Evolutionary conservation across 2,888 invertebrate genomes (phyloP).

Genomic region (Brachyopa scutellaris): DNA sequence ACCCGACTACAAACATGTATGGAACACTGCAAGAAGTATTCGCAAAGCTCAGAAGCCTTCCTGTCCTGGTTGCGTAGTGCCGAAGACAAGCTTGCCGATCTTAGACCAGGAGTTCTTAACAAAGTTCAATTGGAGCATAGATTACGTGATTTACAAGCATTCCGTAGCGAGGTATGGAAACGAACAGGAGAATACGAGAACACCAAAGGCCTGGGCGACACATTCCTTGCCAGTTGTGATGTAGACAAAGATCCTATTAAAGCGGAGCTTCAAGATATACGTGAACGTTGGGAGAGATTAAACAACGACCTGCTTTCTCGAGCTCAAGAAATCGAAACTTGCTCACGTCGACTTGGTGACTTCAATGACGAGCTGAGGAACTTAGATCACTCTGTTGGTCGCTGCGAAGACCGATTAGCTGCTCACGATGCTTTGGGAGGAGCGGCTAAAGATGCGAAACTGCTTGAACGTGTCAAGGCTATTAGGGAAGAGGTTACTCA

Average conservation of each 20-base stretch:
- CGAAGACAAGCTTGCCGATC: slow-evolving; percentile 90
- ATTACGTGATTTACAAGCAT: slow-evolving; percentile 91
- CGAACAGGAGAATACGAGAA: slow-evolving; percentile 96
- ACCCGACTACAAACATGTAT: slow-evolving; percentile 93
- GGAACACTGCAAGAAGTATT: slow-evolving; percentile 96
- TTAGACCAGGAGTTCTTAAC: slow-evolving; percentile 91
- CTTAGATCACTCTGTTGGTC: slow-evolving; percentile 91
- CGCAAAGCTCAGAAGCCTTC: slow-evolving; percentile 91
- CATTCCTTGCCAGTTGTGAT: slow-evolving; percentile 93
- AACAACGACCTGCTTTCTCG: slow-evolving; percentile 87
- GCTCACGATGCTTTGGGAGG: slow-evolving; percentile 86
- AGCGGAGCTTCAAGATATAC: slow-evolving; percentile 90
- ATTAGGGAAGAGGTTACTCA: slow-evolving; percentile 91
- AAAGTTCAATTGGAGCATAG: slow-evolving; percentile 94
- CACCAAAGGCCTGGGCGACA: slow-evolving; percentile 92
- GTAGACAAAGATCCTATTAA: slow-evolving; percentile 95
- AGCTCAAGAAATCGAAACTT: slow-evolving; percentile 86
- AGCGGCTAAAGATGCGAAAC: slow-evolving; percentile 91
- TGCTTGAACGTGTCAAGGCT: slow-evolving; percentile 91
- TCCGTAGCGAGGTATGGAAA: slow-evolving; percentile 96
- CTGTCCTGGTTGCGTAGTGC: slow-evolving; percentile 93
- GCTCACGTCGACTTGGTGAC: slow-evolving; percentile 90
- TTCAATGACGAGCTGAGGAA: slow-evolving; percentile 93
- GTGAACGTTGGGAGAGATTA: slow-evolving; percentile 94
- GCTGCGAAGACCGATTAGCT: slow-evolving; percentile 93